Evolutionary conservation across 2,797 vertebrate species (phyloP), one percentile per base, ranked within the genome.

Genomic region (Adelosebastes latens): DNA sequence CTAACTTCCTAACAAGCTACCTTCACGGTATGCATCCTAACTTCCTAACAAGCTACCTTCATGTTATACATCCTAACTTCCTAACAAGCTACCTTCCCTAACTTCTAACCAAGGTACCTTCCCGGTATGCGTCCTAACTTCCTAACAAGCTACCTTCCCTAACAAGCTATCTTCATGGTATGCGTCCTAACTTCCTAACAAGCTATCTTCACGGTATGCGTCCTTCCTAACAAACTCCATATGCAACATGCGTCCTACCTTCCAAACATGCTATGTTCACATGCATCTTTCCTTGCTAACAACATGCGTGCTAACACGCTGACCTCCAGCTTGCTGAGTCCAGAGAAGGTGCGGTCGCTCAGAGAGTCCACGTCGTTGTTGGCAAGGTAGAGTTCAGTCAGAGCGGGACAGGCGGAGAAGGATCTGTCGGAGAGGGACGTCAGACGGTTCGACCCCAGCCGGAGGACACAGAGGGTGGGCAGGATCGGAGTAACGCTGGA

Each of bases 241-340:
- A 25, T 10, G 7, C 16, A 1, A 29, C 27, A n/a, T 60, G 24
- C 2, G 1, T 36, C 59, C 18, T 22, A 14, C 14, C n/a, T 1
- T 39, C 16, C 24, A 22, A 10, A 18, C 58, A 25, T 29, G 7
- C 16, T 46, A 6, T 13, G 18, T 31, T 31, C 12, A 22, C 8
- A 22, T 10, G 4, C 49, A 14, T 22, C 32, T 36, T 13, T n/a
- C 32, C 8, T 18, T 13, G 27, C 58, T 13, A 60, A 6, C 55
- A 49, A 39, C 46, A 42, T 4, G 18, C 8, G 6, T 8, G 39
- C 12, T 32, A 8, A 29, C 53, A 4, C 16, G 1, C 84, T 75
- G n/a, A 95, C 77, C 92, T 95, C 67, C 63, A 96, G 88, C 42
- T 16, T 58, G n/a, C 31, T 73, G 29, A 96, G 92, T 8, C 90